Conservation (phyloP, 2,797 vertebrate genomes). For the Mycteria americana region DNA sequence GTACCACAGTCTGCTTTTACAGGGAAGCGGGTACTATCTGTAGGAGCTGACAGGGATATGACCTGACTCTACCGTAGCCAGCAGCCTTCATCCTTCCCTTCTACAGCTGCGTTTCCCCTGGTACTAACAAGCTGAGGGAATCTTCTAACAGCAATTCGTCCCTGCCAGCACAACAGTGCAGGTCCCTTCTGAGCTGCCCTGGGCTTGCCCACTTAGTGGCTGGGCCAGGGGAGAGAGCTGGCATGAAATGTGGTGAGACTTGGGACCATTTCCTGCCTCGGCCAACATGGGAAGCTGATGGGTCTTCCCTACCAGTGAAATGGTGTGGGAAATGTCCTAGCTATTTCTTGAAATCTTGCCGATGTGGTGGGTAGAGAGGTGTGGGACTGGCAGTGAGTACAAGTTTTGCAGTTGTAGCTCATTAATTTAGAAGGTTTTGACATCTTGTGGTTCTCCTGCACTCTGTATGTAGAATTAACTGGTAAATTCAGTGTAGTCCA, state of each 20-base stretch:
- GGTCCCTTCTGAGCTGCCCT: neutral
- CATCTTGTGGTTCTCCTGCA: neutral
- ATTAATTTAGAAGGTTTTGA: neutral
- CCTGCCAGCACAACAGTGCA: neutral
- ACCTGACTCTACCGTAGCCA: neutral
- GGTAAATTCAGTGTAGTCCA: neutral
- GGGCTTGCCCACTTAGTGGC: neutral
- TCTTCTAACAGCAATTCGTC: neutral
- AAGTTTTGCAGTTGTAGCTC: neutral
- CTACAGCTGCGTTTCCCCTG: neutral
- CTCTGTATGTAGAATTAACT: neutral
- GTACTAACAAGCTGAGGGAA: neutral
- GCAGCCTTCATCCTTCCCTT: neutral
- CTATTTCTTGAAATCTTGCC: neutral
- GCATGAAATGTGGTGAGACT: neutral
- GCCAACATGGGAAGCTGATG: neutral
- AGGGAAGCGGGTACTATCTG: neutral
- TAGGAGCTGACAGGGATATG: neutral
- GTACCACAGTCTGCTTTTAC: neutral
- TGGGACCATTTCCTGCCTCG: rapidly evolving
- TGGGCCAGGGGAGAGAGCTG: neutral
- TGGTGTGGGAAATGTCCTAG: neutral
- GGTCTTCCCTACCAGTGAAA: neutral
- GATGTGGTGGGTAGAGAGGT: neutral
- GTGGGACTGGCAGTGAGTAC: neutral